phyloP scores from a whole-genome alignment of 2,888 invertebrate genomes.

The Julus scandinavius region DNA sequence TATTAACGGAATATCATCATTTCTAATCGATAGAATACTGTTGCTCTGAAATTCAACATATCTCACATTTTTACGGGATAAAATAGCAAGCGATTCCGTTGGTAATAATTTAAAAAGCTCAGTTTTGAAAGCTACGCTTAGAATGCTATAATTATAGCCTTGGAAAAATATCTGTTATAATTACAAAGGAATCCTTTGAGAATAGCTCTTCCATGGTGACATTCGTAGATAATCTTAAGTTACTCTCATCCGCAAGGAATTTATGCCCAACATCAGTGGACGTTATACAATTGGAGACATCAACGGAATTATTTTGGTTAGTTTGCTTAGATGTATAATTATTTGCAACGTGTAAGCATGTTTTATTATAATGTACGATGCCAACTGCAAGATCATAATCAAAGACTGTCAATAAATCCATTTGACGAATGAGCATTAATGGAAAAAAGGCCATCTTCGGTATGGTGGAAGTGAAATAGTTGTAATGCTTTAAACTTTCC shows the following conservation, averaged over 20 bases:
- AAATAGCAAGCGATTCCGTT: neutral
- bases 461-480: neutral
- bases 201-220: constrained; percentile 47
- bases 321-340: neutral
- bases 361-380: neutral
- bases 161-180: constrained; percentile 16
- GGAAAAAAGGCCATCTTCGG: constrained; percentile 1
- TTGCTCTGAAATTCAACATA: constrained; percentile 8
- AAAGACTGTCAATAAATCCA: constrained; percentile 27
- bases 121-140: neutral
- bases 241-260: neutral
- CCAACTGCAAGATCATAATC: neutral
- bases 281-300: constrained; percentile 24
- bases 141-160: constrained; percentile 31
- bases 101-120: neutral
- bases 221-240: neutral
- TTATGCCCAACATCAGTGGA: constrained; percentile 30
- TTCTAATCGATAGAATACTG: neutral
- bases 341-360: neutral
- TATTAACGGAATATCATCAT: constrained; percentile 45
- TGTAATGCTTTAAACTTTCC: neutral
- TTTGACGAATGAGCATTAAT: constrained; percentile 37
- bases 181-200: constrained; percentile 23
- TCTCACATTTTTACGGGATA: neutral
- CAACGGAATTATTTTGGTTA: neutral